These are phyloP conservation scores for Syritta pipiens DNA, from an alignment of 2,888 invertebrate species.

Conservation along the genomic window DNA sequence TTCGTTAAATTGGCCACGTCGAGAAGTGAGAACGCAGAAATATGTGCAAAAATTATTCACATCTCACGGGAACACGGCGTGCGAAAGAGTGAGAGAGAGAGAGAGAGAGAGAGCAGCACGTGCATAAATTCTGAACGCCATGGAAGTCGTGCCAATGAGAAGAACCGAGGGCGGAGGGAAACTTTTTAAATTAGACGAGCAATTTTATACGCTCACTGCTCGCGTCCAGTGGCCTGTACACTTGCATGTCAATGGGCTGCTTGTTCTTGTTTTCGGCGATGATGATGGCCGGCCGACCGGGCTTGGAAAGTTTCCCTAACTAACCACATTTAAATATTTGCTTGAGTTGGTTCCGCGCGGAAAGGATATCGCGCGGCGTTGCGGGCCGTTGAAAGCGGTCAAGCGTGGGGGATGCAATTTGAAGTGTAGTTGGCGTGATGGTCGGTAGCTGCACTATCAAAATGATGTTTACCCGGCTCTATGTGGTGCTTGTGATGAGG, in stretches of 20 bases:
- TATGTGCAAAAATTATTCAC: slow-evolving; percentile 24
- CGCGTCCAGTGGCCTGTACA: slow-evolving; percentile 13
- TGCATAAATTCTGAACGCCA: not conserved
- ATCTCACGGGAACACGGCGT: not conserved
- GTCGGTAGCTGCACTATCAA: not conserved
- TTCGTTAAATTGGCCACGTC: too few relatives aligned
- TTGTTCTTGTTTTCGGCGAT: slow-evolving; percentile 1
- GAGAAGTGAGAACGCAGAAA: slow-evolving; percentile 22
- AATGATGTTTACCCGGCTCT: too few relatives aligned
- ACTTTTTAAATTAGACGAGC: slow-evolving; percentile 57
- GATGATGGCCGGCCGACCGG: not conserved
- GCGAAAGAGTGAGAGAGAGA: slow-evolving; percentile 28
- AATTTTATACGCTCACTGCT: slow-evolving; percentile 26
- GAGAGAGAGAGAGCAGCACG: not conserved
- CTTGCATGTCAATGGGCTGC: slow-evolving; percentile 40
- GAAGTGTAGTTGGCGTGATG: slow-evolving; percentile 8
- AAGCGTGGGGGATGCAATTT: not conserved
- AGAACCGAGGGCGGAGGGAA: not conserved
- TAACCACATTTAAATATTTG: slow-evolving; percentile 49
- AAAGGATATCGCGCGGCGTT: not conserved
- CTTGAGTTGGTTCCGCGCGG: slow-evolving; percentile 21
- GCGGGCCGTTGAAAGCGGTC: not conserved
- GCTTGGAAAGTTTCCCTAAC: slow-evolving; percentile 43
- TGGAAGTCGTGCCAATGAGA: too few relatives aligned
- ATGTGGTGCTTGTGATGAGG: too few relatives aligned